phyloP scores from a whole-genome alignment of 2,797 vertebrate genomes.

The Acanthopagrus latus region DNA sequence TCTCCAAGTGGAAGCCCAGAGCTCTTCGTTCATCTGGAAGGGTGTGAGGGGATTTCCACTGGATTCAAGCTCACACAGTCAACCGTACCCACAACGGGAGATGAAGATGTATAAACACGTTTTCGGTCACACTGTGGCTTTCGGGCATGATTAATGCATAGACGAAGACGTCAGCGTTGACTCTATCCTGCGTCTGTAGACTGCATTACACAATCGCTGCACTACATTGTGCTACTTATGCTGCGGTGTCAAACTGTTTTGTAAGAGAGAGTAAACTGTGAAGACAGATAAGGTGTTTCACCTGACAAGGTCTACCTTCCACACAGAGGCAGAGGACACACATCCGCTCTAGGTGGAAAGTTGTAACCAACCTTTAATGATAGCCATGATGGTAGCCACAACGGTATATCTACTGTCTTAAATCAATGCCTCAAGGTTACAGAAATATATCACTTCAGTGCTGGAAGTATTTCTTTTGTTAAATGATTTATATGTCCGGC shows the following conservation, averaged over 20 bases:
- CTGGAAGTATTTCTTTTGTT: neutral
- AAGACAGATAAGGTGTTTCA: slow-evolving; percentile 61
- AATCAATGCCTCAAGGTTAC: slow-evolving; percentile 8
- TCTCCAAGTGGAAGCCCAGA: slow-evolving; percentile 46
- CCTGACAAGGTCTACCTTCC: slow-evolving; percentile 54
- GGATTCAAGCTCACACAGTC: slow-evolving; percentile 29
- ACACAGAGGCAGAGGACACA: slow-evolving; percentile 10
- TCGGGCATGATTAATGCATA: slow-evolving; percentile 12
- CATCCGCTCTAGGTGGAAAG: neutral
- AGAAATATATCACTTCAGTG: slow-evolving; percentile 4
- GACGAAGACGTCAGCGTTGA: slow-evolving; percentile 16
- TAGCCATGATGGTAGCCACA: neutral
- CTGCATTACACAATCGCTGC: slow-evolving; percentile 45
- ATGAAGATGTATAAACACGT: slow-evolving; percentile 32
- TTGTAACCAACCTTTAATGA: neutral
- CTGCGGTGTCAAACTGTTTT: slow-evolving; percentile 24
- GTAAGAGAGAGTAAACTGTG: slow-evolving; percentile 63
- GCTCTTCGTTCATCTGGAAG: slow-evolving; percentile 20
- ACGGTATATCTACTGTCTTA: too few species aligned
- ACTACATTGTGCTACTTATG: neutral
- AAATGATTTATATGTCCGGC: slow-evolving; percentile 20
- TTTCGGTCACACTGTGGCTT: slow-evolving; percentile 38
- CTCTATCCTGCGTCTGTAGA: neutral
- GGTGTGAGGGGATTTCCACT: slow-evolving; percentile 66
- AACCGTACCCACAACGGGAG: slow-evolving; percentile 29